Base-by-base conservation (phyloP, 1,140 invertebrate genomes). In the Brachionus sp. region DNA sequence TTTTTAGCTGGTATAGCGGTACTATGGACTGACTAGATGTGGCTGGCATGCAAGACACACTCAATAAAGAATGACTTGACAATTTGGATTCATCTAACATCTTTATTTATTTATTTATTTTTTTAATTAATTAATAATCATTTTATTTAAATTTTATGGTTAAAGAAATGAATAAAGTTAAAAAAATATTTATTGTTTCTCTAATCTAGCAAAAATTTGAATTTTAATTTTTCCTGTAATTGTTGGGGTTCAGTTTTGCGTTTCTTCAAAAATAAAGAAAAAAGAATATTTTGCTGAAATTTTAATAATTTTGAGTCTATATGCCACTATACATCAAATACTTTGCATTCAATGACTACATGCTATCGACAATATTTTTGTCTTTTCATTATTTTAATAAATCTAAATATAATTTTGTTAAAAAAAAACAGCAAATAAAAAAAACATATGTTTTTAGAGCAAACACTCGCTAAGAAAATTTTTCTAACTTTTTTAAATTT, bases 21-120 rank as follows among this genome's bases (percentile, higher is more conserved):
- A 75, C 44, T 46, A 75, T 25, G 12, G 70, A 46, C 46, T 75
- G 70, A 70, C 50, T 57, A 57, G 50, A 57, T 57, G 50, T 57
- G 50, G 50, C 50, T 57, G 50, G 16, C n/a, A 57, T n/a, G 19
- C 50, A 16, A 2, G 50, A 57, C 19, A 57, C 50, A 23, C 50
- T 57, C 50, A 57, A 6, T 9, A 57, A 23, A 19, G 50, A 57
- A 25, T 57, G 50, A 9, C 50, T 19, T 19, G 50, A 57, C 19
- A 19, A 57, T 23, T 57, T 57, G 0, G 50, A 57, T 7, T 57
- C 50, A 16, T 57, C 50, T 25, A 57, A 23, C 50, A 57, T 57
- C 50, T 57, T 57, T 39, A 9, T 39, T 39, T 39, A 39, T 42
- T 42, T 42, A 2, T 42, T 42, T 42, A 42, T 42, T 42, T 42